Evolutionary conservation across 2,888 invertebrate species (phyloP), one percentile per base, ranked within the genome.

Genomic region (Synanthedon andrenaeformis): DNA sequence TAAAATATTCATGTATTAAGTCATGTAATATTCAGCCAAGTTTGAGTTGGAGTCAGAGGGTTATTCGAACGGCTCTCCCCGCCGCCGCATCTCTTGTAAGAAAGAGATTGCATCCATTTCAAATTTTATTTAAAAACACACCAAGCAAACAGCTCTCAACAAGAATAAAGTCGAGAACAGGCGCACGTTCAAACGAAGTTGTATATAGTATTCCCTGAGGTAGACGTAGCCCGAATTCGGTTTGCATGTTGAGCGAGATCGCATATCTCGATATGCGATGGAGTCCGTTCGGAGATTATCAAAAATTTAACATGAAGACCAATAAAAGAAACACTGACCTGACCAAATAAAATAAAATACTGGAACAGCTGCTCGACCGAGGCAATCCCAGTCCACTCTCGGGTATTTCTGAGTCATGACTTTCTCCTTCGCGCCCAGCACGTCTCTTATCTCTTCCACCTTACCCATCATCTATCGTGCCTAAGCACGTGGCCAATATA

Each of bases 101-200:
- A 51, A 51, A 41, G 69, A 74, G 73, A 76, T 80, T 74, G 77
- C 75, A 75, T 76, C 74, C 67, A 68, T 77, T 71, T 69, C 65
- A 66, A 66, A 66, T 77, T 76, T 74, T 74, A 70, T 75, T 70
- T 70, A 72, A 76, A 77, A 76, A 72, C 70, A 69, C 67, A 63
- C 60, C 63, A 53, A 53, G 65, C 57, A 61, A 65, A 68, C 68
- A 70, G 60, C 70, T 71, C 66, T 65, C 42, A 51, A 64, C 65
- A 63, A 57, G 61, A 64, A 73, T 70, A 71, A 72, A 70, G 64
- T 70, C 63, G 57, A 62, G 56, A 57, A 57, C 54, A 55, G 57
- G 57, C 56, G 55, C 60, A 58, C 61, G 64, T 62, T 59, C 60
- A 64, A 67, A 67, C 58, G 63, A 58, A 60, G 56, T 60, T 61